Conservation (phyloP, 2,113 vertebrate species). For the Turdus rufiventris region DNA sequence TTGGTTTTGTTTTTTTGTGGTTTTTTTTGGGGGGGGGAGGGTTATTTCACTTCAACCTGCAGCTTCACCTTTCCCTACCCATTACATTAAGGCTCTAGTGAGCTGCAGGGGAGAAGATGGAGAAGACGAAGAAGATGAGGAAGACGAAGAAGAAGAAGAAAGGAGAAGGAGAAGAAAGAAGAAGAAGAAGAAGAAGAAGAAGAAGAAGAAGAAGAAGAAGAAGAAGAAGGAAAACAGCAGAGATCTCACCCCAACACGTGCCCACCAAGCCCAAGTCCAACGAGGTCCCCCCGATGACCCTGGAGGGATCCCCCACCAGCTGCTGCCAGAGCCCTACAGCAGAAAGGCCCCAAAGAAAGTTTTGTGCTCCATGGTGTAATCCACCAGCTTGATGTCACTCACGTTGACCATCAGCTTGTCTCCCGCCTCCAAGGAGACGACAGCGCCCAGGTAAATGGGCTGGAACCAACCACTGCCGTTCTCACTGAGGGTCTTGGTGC, state of each 20-base stretch:
- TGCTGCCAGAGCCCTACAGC: conserved; percentile 34
- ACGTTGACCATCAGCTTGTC: conserved; percentile 76
- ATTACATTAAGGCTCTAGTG: not conserved
- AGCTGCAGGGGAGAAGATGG: not conserved
- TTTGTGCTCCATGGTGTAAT: conserved; percentile 76
- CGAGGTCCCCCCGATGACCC: not conserved
- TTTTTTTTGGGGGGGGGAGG: not conserved
- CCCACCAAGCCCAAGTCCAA: not conserved
- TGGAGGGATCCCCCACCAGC: not conserved
- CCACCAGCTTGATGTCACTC: conserved; percentile 70
- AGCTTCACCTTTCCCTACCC: not conserved
- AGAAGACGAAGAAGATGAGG: not conserved
- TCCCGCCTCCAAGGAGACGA: conserved; percentile 68
- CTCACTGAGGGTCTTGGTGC: conserved; percentile 69
- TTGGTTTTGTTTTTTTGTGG: too few species aligned
- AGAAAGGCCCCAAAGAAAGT: conserved; percentile 80
- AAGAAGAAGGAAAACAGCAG: not conserved
- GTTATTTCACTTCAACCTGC: not conserved
- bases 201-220: not conserved
- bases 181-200: too few species aligned
- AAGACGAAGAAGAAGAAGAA: too few species aligned
- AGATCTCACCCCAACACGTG: accelerated
- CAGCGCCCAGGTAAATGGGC: conserved; percentile 72
- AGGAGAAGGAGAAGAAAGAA: too few species aligned
- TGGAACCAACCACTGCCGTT: conserved; percentile 62